A percentile compares a stretch with the other conserved stretches of the same genome.
These are phyloP conservation scores for Bemisia tabaci DNA, from an alignment of 1,140 invertebrate genomes.

Conservation along the genomic window DNA sequence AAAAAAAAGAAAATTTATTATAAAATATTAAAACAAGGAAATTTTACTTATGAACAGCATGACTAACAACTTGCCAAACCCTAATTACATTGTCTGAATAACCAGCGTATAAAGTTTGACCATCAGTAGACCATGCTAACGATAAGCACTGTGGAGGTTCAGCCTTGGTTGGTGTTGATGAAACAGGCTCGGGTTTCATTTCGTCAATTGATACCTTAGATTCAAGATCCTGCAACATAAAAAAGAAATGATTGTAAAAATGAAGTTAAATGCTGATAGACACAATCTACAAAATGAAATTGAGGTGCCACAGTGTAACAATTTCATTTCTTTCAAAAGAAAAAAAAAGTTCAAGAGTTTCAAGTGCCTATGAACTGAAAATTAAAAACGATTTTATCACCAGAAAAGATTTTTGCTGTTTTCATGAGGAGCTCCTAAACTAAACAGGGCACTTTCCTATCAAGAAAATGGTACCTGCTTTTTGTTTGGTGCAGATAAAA, in stretches of 20 bases:
- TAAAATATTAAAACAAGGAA: background rate
- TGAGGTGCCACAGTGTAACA: no score
- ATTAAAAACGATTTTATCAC: no score
- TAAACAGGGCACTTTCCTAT: no score
- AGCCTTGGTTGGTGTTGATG: conserved; percentile 53
- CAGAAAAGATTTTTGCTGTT: no score
- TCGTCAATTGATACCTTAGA: conserved; percentile 99
- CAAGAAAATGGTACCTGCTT: no score
- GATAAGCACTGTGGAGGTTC: conserved; percentile 93
- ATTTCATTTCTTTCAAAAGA: no score
- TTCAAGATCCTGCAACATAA: conserved; percentile 71
- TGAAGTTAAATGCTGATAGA: conserved; percentile 40
- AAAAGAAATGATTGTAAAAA: conserved; percentile 14
- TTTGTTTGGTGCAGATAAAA: background rate
- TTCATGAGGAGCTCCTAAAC: no score
- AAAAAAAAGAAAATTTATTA: no score
- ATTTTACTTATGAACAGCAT: background rate
- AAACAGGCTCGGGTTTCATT: conserved; percentile 83
- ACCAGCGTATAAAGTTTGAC: conserved; percentile 96
- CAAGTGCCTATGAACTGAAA: no score
- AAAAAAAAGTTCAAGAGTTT: no score
- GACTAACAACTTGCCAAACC: conserved; percentile 80
- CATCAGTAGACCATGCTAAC: conserved; percentile 97
- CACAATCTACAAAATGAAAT: no score
- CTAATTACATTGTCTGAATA: conserved; percentile 97